phyloP scores from a whole-genome alignment of 2,113 vertebrate species.

The Mirza zaza region DNA sequence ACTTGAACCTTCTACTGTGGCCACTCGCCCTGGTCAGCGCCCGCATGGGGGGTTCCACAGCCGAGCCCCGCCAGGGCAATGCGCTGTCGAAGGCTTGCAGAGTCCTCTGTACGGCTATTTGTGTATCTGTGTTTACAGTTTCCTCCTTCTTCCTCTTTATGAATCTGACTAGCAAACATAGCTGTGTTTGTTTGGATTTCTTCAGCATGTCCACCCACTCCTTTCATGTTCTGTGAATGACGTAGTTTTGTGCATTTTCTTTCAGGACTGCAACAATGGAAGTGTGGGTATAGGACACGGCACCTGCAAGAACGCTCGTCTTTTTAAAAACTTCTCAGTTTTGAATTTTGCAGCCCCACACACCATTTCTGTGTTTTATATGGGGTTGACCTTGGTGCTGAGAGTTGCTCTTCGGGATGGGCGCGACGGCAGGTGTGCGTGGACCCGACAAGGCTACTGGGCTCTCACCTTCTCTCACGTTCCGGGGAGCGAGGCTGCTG shows the following conservation, averaged over 20 bases:
- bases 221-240: constrained; percentile 56
- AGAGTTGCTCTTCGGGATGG: background rate
- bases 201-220: background rate
- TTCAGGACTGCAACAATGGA: constrained; percentile 2
- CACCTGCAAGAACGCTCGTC: background rate
- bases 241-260: background rate
- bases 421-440: background rate
- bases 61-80: background rate
- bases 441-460: background rate
- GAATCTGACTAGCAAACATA: constrained; percentile 39
- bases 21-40: background rate
- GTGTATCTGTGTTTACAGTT: constrained; percentile 47
- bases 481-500: background rate
- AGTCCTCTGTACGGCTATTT: background rate
- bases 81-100: background rate
- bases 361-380: background rate
- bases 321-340: background rate
- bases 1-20: background rate
- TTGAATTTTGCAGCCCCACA: background rate
- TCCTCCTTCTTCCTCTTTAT: constrained; percentile 43
- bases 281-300: accelerated
- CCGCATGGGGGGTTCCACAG: background rate
- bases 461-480: background rate
- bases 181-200: constrained; percentile 62
- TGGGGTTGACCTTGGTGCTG: background rate